A percentile compares a stretch with the other conserved stretches of the same genome.
Conservation (phyloP, 2,888 invertebrate genomes). For the Tipula helvola region DNA sequence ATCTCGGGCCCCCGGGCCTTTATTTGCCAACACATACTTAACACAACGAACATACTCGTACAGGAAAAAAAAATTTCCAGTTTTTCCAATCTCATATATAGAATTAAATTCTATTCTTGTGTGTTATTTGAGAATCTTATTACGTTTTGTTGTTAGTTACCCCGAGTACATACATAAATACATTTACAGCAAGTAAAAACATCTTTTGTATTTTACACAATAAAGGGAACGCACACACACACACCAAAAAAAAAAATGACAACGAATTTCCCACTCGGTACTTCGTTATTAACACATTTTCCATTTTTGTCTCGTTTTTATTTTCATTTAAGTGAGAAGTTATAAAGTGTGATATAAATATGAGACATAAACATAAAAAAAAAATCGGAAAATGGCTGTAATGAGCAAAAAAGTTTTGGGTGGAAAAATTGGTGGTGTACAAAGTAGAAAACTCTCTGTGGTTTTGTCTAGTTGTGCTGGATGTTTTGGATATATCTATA, state of each 20-base stretch:
- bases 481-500: neutral
- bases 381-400: neutral
- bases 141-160: neutral
- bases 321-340: neutral
- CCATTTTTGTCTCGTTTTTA: neutral
- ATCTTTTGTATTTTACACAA: neutral
- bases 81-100: neutral
- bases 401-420: neutral
- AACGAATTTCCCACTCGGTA: neutral
- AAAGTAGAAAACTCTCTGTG: neutral
- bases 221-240: neutral
- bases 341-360: constrained; percentile 4
- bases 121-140: neutral
- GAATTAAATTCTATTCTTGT: neutral
- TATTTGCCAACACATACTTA: neutral
- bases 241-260: neutral
- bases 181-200: neutral
- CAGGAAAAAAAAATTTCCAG: neutral
- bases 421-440: neutral
- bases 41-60: neutral
- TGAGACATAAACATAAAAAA: neutral
- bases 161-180: neutral
- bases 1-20: no score
- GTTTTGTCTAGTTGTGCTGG: neutral
- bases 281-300: neutral